These are phyloP conservation scores for Norana najaformis DNA, from an alignment of 2,888 invertebrate species.

Conservation along the genomic window DNA sequence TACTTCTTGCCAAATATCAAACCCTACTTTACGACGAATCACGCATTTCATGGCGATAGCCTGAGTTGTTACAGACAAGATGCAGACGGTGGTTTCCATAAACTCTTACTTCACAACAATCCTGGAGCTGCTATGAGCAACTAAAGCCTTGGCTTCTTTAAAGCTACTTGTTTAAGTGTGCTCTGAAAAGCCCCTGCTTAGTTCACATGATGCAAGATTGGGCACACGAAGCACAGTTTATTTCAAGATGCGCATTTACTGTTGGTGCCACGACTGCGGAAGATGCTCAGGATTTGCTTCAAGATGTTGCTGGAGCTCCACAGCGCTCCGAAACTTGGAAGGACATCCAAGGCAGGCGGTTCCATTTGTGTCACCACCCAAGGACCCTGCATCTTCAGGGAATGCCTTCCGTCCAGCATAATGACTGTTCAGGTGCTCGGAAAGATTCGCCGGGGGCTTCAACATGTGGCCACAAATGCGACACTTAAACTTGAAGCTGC, in stretches of 20 bases:
- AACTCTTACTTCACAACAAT: background rate
- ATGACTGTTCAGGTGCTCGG: constrained; percentile 38
- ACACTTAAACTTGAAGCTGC: constrained; percentile 34
- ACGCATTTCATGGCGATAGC: background rate
- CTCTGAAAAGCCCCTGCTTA: background rate
- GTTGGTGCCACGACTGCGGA: constrained; percentile 15
- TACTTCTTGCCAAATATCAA: background rate
- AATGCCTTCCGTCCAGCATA: background rate
- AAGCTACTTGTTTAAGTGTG: background rate
- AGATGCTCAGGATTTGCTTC: constrained; percentile 14
- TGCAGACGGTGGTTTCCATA: background rate
- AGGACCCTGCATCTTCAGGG: background rate
- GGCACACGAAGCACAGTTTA: background rate
- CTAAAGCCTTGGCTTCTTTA: background rate
- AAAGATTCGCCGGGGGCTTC: constrained; percentile 30
- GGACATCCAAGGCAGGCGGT: constrained; percentile 6
- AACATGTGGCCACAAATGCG: constrained; percentile 33
- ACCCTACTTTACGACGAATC: background rate
- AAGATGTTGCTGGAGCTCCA: background rate
- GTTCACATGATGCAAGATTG: background rate
- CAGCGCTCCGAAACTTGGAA: background rate
- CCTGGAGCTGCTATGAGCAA: background rate
- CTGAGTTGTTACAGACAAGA: background rate
- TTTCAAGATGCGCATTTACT: background rate
- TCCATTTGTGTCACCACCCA: background rate